A percentile compares a stretch with the other conserved stretches of the same genome.
Evolutionary conservation across 2,797 vertebrate species (phyloP).

Genomic region (Enteromius trimaculatus): DNA sequence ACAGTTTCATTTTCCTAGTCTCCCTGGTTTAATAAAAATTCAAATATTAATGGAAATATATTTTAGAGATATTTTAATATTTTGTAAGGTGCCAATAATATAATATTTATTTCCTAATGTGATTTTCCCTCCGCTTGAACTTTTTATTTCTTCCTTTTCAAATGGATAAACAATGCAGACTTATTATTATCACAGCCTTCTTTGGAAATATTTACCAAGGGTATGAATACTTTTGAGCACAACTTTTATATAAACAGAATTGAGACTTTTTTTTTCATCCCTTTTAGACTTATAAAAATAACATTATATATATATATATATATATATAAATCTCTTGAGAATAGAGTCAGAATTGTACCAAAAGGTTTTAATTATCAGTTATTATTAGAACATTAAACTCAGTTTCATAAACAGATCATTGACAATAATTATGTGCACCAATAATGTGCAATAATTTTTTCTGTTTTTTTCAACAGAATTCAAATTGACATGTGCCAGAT

Average conservation of each 20-base stretch:
- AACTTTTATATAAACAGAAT: background rate
- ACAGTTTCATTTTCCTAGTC: too few relatives aligned
- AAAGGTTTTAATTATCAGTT: background rate
- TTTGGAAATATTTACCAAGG: too few relatives aligned
- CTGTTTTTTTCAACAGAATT: background rate
- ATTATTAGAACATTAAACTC: background rate
- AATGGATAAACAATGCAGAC: too few relatives aligned
- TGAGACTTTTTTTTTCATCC: background rate
- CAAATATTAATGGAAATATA: background rate
- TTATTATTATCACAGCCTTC: too few relatives aligned
- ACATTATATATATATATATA: too few relatives aligned
- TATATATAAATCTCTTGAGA: background rate
- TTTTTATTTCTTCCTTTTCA: too few relatives aligned
- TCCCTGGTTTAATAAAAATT: too few relatives aligned
- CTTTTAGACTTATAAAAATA: too few relatives aligned
- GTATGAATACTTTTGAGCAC: too few relatives aligned
- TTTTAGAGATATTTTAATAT: background rate
- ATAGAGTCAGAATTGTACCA: background rate
- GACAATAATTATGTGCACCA: background rate
- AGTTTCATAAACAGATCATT: background rate
- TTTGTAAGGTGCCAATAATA: background rate
- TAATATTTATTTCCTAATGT: too few relatives aligned
- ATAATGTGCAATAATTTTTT: too few relatives aligned
- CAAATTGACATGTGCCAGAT: background rate
- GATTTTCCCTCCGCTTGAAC: too few relatives aligned